Evolutionary conservation across 2,797 vertebrate species (phyloP).

Genomic region (Darevskia mixta): DNA sequence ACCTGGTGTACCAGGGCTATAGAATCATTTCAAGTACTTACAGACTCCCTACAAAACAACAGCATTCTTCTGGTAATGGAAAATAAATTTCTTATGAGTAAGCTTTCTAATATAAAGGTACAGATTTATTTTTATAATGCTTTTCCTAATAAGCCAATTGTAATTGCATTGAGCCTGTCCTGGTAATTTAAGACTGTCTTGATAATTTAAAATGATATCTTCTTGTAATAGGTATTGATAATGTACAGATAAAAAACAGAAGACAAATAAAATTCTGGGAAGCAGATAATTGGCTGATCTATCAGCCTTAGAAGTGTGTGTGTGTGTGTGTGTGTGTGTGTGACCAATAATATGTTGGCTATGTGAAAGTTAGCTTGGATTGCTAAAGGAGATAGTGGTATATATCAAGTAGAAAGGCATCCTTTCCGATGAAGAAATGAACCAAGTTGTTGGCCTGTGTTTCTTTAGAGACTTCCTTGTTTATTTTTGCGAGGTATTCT

Average conservation of each 20-base stretch:
- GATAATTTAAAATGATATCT: constrained; percentile 60
- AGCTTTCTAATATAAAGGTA: constrained; percentile 60
- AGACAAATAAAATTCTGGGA: constrained; percentile 75
- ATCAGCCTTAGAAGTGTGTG: constrained; percentile 76
- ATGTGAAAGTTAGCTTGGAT: constrained; percentile 79
- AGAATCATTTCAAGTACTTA: not conserved
- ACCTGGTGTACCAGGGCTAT: not conserved
- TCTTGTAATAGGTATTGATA: constrained; percentile 68
- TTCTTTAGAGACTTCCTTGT: constrained; percentile 49
- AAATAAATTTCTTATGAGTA: constrained; percentile 5
- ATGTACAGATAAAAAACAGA: constrained; percentile 71
- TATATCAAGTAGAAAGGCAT: constrained; percentile 43
- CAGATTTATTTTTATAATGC: constrained; percentile 54
- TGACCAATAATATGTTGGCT: constrained; percentile 61
- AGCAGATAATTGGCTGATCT: constrained; percentile 77
- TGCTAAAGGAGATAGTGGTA: constrained; percentile 71
- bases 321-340: constrained; percentile 56
- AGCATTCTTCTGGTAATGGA: not conserved
- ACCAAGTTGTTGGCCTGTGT: constrained; percentile 50
- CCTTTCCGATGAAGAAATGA: constrained; percentile 50
- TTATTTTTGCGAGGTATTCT: constrained; percentile 3
- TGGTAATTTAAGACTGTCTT: constrained; percentile 71
- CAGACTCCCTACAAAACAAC: not conserved
- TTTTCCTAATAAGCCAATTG: constrained; percentile 49
- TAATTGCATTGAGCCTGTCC: constrained; percentile 55